Conservation (phyloP, 2,888 invertebrate genomes). For the Tenthredo scrophulariae region DNA sequence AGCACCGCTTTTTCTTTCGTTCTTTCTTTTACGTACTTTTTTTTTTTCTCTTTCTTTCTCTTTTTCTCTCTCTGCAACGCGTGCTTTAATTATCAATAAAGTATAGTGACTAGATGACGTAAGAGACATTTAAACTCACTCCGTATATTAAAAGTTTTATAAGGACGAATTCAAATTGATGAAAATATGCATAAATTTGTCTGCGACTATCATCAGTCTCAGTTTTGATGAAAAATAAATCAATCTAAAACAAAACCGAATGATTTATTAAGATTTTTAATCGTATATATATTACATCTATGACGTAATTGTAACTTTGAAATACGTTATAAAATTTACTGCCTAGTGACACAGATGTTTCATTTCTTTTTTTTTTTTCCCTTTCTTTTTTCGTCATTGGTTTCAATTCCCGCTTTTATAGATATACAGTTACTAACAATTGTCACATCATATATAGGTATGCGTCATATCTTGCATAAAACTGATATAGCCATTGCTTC, state of each 20-base stretch:
- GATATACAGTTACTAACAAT: neutral
- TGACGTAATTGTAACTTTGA: neutral
- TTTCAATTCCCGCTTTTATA: neutral
- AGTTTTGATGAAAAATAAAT: neutral
- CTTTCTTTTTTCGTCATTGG: neutral
- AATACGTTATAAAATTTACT: neutral
- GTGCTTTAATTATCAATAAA: constrained; percentile 4
- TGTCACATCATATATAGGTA: neutral
- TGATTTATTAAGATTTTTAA: neutral
- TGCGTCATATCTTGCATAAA: neutral
- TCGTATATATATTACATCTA: neutral
- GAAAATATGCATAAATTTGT: neutral
- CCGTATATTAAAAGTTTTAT: neutral
- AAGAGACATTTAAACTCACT: neutral
- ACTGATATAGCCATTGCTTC: neutral
- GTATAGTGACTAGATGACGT: neutral
- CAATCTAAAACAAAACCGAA: neutral
- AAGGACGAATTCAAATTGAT: neutral
- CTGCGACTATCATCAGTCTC: neutral
- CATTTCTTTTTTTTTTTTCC: neutral
- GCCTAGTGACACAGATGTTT: constrained; percentile 1
- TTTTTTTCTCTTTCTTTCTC: neutral
- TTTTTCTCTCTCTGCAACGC: neutral
- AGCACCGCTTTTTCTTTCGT: neutral
- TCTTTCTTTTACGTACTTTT: neutral